Percentiles rank a stretch among this genome's conserved stretches.
phyloP scores from a whole-genome alignment of 2,888 invertebrate species.

The Stegophylla sp. region DNA sequence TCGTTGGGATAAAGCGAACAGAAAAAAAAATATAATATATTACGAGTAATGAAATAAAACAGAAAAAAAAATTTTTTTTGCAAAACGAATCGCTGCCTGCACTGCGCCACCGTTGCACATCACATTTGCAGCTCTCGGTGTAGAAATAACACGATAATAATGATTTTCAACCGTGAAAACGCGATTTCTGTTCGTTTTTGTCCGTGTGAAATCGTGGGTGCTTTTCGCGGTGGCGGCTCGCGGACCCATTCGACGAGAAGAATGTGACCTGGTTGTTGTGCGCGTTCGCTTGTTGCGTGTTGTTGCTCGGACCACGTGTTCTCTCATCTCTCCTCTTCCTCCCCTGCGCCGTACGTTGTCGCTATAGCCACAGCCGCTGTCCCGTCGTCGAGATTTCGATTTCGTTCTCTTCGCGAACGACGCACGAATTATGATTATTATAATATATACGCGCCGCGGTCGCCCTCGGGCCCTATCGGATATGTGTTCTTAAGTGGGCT shows the following conservation, averaged over 20 bases:
- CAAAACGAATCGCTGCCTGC: too few species aligned
- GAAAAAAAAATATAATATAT: too few species aligned
- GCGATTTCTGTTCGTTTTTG: constrained; percentile 38
- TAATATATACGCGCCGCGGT: background rate
- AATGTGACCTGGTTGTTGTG: constrained; percentile 49
- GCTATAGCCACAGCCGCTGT: background rate
- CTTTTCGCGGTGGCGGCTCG: constrained; percentile 29
- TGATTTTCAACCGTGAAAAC: constrained; percentile 43
- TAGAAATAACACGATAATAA: background rate
- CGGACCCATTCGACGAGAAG: constrained; percentile 11
- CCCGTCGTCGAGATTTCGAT: constrained; percentile 43
- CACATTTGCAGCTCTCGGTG: too few species aligned
- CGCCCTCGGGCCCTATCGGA: constrained; percentile 44
- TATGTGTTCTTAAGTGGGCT: constrained; percentile 46
- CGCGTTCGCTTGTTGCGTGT: too few species aligned
- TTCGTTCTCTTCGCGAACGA: constrained; percentile 47
- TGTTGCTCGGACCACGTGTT: background rate
- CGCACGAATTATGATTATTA: constrained; percentile 40
- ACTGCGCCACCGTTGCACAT: background rate
- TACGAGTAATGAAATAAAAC: too few species aligned
- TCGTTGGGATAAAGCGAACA: background rate
- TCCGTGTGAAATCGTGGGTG: constrained; percentile 48
- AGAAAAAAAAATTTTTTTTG: background rate
- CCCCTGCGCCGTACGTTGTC: background rate
- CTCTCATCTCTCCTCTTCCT: background rate